These are phyloP conservation scores for Intellagama lesueurii DNA, from an alignment of 2,797 vertebrate species.

Conservation along the genomic window DNA sequence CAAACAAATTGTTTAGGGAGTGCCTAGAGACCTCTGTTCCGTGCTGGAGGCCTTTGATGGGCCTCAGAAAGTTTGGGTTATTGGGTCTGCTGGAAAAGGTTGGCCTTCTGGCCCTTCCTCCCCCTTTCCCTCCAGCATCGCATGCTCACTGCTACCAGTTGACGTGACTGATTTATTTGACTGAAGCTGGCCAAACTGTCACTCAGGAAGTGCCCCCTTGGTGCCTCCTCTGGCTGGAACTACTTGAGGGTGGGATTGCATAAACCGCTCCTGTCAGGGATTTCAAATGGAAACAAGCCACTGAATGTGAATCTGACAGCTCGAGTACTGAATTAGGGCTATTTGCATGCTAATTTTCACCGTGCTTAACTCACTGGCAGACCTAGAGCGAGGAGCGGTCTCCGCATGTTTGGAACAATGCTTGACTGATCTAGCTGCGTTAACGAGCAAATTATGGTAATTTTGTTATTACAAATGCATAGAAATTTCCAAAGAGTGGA, in stretches of 20 bases:
- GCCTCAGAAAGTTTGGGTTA: constrained; percentile 25
- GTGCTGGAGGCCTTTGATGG: rapidly evolving
- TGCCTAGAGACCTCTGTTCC: neutral
- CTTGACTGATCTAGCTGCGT: constrained; percentile 87
- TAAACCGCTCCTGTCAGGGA: constrained; percentile 81
- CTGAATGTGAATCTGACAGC: constrained; percentile 82
- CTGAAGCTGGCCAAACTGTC: constrained; percentile 81
- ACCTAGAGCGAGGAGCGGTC: constrained; percentile 75
- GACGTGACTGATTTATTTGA: constrained; percentile 71
- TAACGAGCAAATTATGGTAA: constrained; percentile 90
- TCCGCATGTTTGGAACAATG: constrained; percentile 82
- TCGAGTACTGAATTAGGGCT: constrained; percentile 82
- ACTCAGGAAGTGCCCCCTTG: constrained; percentile 81
- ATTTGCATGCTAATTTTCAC: constrained; percentile 88
- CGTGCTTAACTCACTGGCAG: constrained; percentile 81
- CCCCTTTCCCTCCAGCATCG: neutral
- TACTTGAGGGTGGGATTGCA: constrained; percentile 77
- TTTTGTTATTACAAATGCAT: constrained; percentile 90
- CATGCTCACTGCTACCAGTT: constrained; percentile 21
- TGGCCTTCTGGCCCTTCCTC: constrained; percentile 65
- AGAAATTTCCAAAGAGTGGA: constrained; percentile 85
- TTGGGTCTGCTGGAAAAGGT: constrained; percentile 43
- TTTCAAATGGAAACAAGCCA: constrained; percentile 79
- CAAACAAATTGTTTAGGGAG: constrained; percentile 20
- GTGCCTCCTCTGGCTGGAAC: constrained; percentile 79